A percentile compares a stretch with the other conserved stretches of the same genome.
Conservation (phyloP, 1,140 invertebrate genomes). For the Trinorchestia longiramus region DNA sequence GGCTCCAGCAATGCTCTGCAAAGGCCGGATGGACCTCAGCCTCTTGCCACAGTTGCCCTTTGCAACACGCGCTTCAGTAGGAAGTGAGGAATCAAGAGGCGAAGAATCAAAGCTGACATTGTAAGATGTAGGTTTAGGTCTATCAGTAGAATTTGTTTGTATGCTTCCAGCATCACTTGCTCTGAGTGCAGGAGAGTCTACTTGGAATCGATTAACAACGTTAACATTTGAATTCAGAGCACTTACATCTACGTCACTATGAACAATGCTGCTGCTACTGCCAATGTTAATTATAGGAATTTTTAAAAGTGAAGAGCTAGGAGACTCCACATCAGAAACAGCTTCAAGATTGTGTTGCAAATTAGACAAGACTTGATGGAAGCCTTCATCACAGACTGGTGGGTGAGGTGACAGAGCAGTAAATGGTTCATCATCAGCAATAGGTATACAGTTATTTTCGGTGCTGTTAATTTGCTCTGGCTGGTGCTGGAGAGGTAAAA, state of each 20-base stretch:
- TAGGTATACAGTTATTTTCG: neutral
- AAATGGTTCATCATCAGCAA: neutral
- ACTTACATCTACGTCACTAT: neutral
- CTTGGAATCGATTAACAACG: neutral
- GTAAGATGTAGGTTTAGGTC: neutral
- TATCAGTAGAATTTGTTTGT: neutral
- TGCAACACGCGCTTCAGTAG: neutral
- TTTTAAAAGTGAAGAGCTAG: slow-evolving; percentile 15
- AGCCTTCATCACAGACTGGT: neutral
- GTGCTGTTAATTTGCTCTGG: neutral
- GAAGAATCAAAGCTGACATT: neutral
- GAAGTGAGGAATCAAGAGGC: neutral
- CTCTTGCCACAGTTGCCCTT: neutral
- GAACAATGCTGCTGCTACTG: neutral
- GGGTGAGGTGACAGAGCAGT: neutral
- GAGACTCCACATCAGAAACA: neutral
- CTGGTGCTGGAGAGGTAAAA: neutral
- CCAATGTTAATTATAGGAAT: neutral
- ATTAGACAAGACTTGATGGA: neutral
- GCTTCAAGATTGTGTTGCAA: neutral
- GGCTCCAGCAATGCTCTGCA: neutral
- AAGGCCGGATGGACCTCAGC: neutral
- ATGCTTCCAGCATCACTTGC: neutral
- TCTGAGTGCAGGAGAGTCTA: neutral
- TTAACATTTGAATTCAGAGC: neutral